Evolutionary conservation across 2,113 vertebrate genomes (phyloP).

Genomic region (Romanogobio albipinnatus): DNA sequence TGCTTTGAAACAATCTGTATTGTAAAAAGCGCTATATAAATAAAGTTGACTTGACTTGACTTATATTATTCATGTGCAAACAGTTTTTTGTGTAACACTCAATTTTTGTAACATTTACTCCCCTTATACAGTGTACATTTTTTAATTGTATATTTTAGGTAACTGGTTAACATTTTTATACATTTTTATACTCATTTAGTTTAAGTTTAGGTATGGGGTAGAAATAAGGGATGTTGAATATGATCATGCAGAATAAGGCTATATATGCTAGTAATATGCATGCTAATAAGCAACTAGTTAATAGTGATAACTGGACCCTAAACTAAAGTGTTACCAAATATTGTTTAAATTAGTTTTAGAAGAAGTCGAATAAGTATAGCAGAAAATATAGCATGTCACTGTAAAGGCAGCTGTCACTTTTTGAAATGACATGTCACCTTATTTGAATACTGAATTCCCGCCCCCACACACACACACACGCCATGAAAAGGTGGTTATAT

Average conservation of each 20-base stretch:
- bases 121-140: background rate
- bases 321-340: too few species aligned
- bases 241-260: too few species aligned
- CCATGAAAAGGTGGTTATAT: background rate
- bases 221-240: too few species aligned
- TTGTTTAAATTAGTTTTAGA: background rate
- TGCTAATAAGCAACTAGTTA: too few species aligned
- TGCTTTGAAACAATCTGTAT: too few species aligned
- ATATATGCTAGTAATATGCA: too few species aligned
- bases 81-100: background rate
- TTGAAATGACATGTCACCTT: background rate
- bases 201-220: too few species aligned
- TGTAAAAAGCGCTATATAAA: too few species aligned
- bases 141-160: background rate
- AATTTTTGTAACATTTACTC: background rate
- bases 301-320: too few species aligned
- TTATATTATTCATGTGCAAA: background rate
- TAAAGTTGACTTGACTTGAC: too few species aligned
- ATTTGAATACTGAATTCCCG: background rate
- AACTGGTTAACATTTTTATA: background rate
- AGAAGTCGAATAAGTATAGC: background rate
- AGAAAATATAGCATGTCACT: background rate
- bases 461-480: background rate
- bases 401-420: background rate
- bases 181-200: too few species aligned